Conservation (phyloP, 2,113 vertebrate species). For the Arenaria interpres region DNA sequence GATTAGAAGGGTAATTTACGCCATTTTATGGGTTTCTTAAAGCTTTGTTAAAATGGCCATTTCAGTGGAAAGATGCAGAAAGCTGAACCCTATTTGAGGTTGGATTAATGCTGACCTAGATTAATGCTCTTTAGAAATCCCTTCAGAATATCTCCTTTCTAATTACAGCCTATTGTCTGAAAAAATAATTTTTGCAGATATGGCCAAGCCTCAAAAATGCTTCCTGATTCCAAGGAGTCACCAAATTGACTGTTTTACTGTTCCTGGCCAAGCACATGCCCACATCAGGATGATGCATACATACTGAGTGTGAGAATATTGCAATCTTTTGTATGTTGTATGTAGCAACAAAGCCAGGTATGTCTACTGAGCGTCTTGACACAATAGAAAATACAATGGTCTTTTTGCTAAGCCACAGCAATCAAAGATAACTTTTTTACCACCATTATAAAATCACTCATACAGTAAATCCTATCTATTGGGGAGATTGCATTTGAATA, state of each 20-base stretch:
- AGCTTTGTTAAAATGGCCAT: not conserved
- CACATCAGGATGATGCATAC: not conserved
- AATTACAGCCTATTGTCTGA: conserved; percentile 7
- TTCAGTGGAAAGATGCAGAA: not conserved
- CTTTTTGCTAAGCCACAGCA: not conserved
- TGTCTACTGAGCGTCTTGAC: not conserved
- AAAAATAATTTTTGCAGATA: conserved; percentile 17
- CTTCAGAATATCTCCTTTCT: not conserved
- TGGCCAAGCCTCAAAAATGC: not conserved
- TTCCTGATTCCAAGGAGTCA: not conserved
- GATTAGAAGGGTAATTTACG: not conserved
- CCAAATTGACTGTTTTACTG: not conserved
- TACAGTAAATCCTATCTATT: not conserved
- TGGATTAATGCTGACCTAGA: conserved; percentile 11
- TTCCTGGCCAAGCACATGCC: not conserved
- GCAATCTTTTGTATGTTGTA: not conserved
- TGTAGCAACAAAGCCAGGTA: not conserved
- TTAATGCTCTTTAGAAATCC: conserved; percentile 30
- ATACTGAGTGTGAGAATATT: not conserved
- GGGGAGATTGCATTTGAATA: not conserved
- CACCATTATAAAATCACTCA: not conserved
- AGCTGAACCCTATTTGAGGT: not conserved
- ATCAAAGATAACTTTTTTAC: not conserved
- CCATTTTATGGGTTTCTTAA: not conserved
- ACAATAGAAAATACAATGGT: not conserved